These are phyloP conservation scores for Ophion ellenae DNA, from an alignment of 2,888 invertebrate species.

Conservation along the genomic window DNA sequence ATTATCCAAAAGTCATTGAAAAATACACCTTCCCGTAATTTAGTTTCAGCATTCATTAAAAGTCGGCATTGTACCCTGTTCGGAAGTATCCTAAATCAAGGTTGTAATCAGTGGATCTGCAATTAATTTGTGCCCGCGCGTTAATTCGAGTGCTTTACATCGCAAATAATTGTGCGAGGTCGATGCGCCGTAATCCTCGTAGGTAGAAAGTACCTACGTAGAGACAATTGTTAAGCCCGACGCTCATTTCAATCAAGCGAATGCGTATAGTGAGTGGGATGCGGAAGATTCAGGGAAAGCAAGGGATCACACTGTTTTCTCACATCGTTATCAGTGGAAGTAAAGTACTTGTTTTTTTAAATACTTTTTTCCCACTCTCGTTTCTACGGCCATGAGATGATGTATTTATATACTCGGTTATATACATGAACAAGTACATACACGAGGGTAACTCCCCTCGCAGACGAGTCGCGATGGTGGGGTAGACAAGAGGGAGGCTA, in stretches of 20 bases:
- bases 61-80: too few species aligned
- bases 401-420: conserved; percentile 23
- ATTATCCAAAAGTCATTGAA: too few species aligned
- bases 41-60: too few species aligned
- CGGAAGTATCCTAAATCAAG: neutral
- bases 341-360: conserved; percentile 45
- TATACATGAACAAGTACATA: conserved; percentile 15
- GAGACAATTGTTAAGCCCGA: conserved; percentile 28
- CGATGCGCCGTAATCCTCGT: conserved; percentile 17
- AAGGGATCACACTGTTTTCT: conserved; percentile 59
- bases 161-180: conserved; percentile 9
- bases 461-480: conserved; percentile 41
- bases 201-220: neutral
- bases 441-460: conserved; percentile 38
- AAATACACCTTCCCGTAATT: too few species aligned
- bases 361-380: conserved; percentile 16
- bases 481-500: conserved; percentile 54
- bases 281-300: conserved; percentile 24
- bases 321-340: conserved; percentile 63
- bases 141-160: conserved; percentile 39
- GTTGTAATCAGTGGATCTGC: conserved; percentile 12
- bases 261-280: conserved; percentile 41
- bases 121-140: conserved; percentile 8
- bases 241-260: conserved; percentile 57
- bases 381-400: conserved; percentile 10